A percentile compares a stretch with the other conserved stretches of the same genome.
Evolutionary conservation across 2,113 vertebrate genomes (phyloP).

Genomic region (Lagenorhynchus albirostris): DNA sequence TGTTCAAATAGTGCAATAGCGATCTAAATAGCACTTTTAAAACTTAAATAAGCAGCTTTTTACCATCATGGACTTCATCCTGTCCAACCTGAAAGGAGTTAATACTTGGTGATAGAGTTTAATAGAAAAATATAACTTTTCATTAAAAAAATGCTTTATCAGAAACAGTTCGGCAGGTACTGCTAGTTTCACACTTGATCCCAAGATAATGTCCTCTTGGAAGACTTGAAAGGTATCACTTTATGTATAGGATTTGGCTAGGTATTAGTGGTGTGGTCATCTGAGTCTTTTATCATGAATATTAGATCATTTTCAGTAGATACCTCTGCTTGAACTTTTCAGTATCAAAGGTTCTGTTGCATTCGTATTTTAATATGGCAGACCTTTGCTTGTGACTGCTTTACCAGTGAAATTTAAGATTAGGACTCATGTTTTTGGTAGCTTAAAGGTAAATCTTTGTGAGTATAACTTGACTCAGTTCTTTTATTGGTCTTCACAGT

Average conservation of each 20-base stretch:
- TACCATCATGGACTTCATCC: not conserved
- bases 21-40: not conserved
- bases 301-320: not conserved
- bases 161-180: not conserved
- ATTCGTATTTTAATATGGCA: conserved; percentile 1
- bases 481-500: not conserved
- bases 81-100: not conserved
- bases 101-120: not conserved
- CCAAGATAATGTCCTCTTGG: not conserved
- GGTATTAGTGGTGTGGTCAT: not conserved
- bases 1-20: not conserved
- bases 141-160: not conserved
- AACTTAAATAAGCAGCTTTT: conserved; percentile 44
- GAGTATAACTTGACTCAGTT: not conserved
- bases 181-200: not conserved
- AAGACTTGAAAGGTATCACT: not conserved
- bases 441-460: not conserved
- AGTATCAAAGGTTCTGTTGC: not conserved
- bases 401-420: conserved; percentile 46
- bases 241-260: not conserved
- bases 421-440: not conserved
- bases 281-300: not conserved
- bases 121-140: conserved; percentile 20
- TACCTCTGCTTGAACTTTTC: not conserved
- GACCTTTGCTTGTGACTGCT: not conserved